Conservation (phyloP, 2,113 vertebrate species). For the Probosciger aterrimus region DNA sequence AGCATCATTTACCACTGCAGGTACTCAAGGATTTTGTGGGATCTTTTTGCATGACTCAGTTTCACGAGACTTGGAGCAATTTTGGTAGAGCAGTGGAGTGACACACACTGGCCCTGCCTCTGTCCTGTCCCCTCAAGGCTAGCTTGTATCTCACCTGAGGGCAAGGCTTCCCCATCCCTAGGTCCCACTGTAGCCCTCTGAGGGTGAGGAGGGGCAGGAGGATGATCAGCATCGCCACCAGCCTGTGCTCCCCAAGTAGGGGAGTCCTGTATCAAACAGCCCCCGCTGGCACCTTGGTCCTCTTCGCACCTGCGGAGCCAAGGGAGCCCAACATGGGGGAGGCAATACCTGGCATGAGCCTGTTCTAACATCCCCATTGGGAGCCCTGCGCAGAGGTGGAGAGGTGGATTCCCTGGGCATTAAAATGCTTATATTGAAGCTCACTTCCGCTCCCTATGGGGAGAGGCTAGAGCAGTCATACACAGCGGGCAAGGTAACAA, state of each 20-base stretch:
- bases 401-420: too few relatives aligned
- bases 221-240: fast-evolving
- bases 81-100: neutral
- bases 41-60: neutral
- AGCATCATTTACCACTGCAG: neutral
- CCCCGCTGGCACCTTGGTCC: neutral
- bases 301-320: fast-evolving
- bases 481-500: fast-evolving
- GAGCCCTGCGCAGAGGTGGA: neutral
- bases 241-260: neutral
- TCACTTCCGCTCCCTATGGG: neutral
- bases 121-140: neutral
- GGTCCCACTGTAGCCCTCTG: neutral
- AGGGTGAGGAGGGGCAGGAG: neutral
- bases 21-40: neutral
- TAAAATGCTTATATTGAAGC: neutral
- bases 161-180: fast-evolving
- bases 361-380: fast-evolving
- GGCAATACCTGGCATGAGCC: neutral
- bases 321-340: fast-evolving
- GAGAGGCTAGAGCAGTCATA: fast-evolving
- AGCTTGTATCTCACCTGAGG: neutral
- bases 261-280: neutral
- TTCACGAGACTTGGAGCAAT: neutral
- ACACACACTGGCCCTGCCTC: neutral